phyloP scores from a whole-genome alignment of 2,888 invertebrate species.

The Tuberolachnus salignus region DNA sequence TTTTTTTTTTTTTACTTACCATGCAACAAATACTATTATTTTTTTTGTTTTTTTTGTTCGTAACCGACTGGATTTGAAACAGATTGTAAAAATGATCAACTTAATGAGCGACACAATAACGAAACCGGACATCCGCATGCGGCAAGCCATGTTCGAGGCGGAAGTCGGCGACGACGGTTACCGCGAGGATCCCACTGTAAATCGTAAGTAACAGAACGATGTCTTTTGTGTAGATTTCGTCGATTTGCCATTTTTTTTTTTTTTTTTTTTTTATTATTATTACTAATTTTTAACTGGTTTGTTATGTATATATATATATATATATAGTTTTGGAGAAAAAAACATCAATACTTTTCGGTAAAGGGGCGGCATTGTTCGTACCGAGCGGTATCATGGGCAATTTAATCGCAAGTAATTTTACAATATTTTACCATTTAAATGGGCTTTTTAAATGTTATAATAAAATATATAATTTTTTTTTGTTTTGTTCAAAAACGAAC shows the following conservation, averaged over 20 bases:
- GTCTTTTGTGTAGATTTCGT: no score
- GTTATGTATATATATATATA: no score
- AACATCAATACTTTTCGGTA: slow-evolving; percentile 80
- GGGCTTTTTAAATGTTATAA: not conserved
- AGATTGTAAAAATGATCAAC: slow-evolving; percentile 71
- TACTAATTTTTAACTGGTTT: no score
- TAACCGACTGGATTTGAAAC: not conserved
- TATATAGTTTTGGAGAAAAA: slow-evolving; percentile 69
- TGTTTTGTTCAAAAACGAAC: not conserved
- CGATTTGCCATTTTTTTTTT: no score
- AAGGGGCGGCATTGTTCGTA: slow-evolving; percentile 87
- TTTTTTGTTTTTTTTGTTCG: no score
- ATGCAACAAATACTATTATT: no score
- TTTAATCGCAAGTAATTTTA: slow-evolving; percentile 78
- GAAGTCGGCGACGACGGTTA: slow-evolving; percentile 92
- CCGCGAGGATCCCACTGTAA: slow-evolving; percentile 88
- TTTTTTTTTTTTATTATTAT: no score
- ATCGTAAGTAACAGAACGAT: slow-evolving; percentile 62
- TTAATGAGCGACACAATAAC: slow-evolving; percentile 92
- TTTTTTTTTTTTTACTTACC: no score
- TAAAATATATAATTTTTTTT: not conserved
- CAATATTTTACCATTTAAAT: not conserved
- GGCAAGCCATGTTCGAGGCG: slow-evolving; percentile 83
- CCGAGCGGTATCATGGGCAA: slow-evolving; percentile 95
- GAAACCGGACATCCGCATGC: slow-evolving; percentile 81